Conservation (phyloP, 2,888 invertebrate genomes). For the Andrena flavipes region DNA sequence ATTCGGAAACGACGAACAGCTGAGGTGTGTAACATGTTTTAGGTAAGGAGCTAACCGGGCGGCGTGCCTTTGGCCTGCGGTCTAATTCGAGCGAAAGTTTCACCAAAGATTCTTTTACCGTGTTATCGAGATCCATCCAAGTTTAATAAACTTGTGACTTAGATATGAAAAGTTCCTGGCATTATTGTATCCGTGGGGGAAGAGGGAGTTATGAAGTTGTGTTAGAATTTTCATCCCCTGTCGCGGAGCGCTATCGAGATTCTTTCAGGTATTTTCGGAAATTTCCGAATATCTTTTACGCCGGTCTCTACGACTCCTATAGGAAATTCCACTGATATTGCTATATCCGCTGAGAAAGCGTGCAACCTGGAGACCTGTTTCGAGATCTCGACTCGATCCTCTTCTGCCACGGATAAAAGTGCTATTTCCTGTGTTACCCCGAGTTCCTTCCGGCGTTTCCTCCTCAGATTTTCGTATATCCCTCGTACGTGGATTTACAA, state of each 20-base stretch:
- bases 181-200: background rate
- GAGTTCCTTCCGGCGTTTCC: constrained; percentile 1
- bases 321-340: constrained; percentile 30
- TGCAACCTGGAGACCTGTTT: constrained; percentile 26
- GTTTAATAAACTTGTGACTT: too few relatives aligned
- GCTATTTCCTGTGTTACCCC: constrained; percentile 15
- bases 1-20: background rate
- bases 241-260: background rate
- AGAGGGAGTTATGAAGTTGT: background rate
- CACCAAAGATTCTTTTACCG: too few relatives aligned
- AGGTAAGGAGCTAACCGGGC: too few relatives aligned
- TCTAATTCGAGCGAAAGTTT: too few relatives aligned
- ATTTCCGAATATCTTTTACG: constrained; percentile 25
- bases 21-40: background rate
- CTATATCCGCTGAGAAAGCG: constrained; percentile 18
- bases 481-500: background rate
- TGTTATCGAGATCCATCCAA: too few relatives aligned
- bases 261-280: background rate
- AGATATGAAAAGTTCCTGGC: background rate
- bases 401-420: constrained; percentile 3
- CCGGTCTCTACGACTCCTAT: background rate
- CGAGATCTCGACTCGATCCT: constrained; percentile 24
- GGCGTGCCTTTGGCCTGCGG: too few relatives aligned
- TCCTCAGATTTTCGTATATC: background rate
- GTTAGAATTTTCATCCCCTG: background rate